Base-by-base conservation (phyloP, 2,888 invertebrate species). In the Melanchra persicariae region DNA sequence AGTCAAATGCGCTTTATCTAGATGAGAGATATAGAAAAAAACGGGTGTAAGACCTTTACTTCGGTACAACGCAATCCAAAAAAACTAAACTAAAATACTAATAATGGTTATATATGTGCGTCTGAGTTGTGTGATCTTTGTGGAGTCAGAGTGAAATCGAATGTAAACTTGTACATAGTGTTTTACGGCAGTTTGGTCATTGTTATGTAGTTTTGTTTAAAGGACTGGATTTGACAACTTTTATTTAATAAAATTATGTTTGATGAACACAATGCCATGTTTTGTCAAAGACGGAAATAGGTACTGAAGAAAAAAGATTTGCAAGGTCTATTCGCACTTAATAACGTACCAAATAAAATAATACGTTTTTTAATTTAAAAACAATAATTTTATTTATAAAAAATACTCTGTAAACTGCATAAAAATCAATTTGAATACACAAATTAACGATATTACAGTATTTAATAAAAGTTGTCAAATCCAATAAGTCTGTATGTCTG, bases 141-240 rank as follows among this genome's bases (percentile, higher is more conserved):
- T 81, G 59, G 43, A 45, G 62, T 83, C 67, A 68, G 81, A 77
- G 73, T 81, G 79, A 22, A 57, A 57, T 37, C 1, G 71, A 79
- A 68, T 75, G 71, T 74, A 62, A 64, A 68, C 62, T 72, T 85
- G 82, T 84, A 85, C 66, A 84, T 78, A 84, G 70, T 75, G 66
- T 84, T 64, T 70, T 72, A 67, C 54, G 74, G 63, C 24, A 49
- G 70, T 62, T 68, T 79, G 67, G 49, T 61, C 60, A 62, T 76
- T 81, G 75, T 83, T 84, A 71, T 68, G 43, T 72, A 26, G 61
- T 72, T 68, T 68, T 71, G 55, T 67, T 71, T 24, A 61, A 40
- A 37, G 19, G 12, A 10, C 61, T 75, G 77, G 59, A 77, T 75
- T 74, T 77, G 80, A 67, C 74, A 67, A 26, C 47, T 51, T 65